These are phyloP conservation scores for Macquaria ambigua DNA, from an alignment of 2,113 vertebrate species.

Conservation along the genomic window DNA sequence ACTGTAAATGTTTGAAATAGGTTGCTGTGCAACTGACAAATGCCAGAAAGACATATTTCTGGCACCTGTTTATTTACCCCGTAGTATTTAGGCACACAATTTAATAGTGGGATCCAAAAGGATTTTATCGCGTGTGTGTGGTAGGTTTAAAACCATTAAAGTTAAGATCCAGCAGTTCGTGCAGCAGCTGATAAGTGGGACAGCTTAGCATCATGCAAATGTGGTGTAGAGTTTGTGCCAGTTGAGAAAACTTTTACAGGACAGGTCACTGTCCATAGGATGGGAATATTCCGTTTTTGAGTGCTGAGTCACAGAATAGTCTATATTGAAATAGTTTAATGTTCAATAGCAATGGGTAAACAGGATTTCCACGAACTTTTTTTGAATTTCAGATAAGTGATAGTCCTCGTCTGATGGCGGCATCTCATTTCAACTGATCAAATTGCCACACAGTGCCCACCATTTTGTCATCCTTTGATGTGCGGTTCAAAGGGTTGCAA, in stretches of 20 bases:
- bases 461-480: slow-evolving; percentile 72
- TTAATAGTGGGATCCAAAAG: slow-evolving; percentile 37
- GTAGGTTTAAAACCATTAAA: slow-evolving; percentile 57
- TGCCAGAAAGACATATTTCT: slow-evolving; percentile 48
- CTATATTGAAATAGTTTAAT: slow-evolving; percentile 36
- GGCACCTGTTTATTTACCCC: slow-evolving; percentile 63
- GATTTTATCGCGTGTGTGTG: slow-evolving; percentile 34
- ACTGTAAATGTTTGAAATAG: slow-evolving; percentile 53
- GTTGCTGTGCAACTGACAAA: slow-evolving; percentile 55
- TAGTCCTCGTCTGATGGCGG: slow-evolving; percentile 41
- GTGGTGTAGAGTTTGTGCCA: slow-evolving; percentile 30
- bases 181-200: slow-evolving; percentile 59
- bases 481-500: slow-evolving; percentile 66
- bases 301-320: neutral
- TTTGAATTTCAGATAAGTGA: slow-evolving; percentile 44
- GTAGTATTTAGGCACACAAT: slow-evolving; percentile 52
- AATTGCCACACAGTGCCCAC: slow-evolving; percentile 55
- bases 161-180: slow-evolving; percentile 52
- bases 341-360: slow-evolving; percentile 35
- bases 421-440: slow-evolving; percentile 58
- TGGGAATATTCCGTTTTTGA: neutral
- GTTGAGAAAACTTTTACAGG: slow-evolving; percentile 41
- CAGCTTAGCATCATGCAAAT: slow-evolving; percentile 54
- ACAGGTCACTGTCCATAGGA: slow-evolving; percentile 44
- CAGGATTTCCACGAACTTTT: slow-evolving; percentile 33